A percentile compares a stretch with the other conserved stretches of the same genome.
These are phyloP conservation scores for Loriculus beryllinus DNA, from an alignment of 2,797 vertebrate species.

Conservation along the genomic window DNA sequence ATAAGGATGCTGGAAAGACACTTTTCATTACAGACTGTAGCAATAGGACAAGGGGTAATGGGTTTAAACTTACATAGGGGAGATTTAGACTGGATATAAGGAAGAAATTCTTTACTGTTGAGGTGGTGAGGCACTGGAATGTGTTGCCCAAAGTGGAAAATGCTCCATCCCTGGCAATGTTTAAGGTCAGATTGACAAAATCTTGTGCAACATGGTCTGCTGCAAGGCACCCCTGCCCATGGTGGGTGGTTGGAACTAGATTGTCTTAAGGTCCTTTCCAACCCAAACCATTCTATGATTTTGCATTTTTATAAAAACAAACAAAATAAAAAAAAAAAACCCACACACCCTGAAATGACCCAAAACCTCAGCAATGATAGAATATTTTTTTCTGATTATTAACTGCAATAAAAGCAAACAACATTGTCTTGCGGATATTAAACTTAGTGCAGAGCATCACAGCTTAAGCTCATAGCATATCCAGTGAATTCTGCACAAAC, in stretches of 20 bases:
- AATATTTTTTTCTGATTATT: conserved; percentile 14
- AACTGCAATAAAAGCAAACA: conserved; percentile 18
- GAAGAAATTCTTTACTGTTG: too few species aligned
- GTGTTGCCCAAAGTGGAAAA: background rate
- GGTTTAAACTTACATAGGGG: background rate
- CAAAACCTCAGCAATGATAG: background rate
- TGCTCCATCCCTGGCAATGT: background rate
- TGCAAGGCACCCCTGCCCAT: background rate
- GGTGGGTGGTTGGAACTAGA: background rate
- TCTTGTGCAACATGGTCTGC: background rate
- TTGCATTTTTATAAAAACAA: background rate
- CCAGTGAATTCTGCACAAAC: conserved; percentile 34
- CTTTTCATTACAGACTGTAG: background rate
- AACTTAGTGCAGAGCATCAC: background rate
- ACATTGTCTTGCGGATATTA: background rate
- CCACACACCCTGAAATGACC: background rate
- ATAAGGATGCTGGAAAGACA: background rate
- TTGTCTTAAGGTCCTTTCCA: background rate
- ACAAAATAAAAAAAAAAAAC: background rate
- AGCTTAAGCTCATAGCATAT: conserved; percentile 48
- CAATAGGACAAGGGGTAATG: background rate
- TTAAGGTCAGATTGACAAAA: background rate
- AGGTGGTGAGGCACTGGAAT: background rate
- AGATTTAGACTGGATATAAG: background rate
- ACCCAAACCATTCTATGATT: background rate